These are phyloP conservation scores for Musca domestica DNA, from an alignment of 1,140 invertebrate genomes.

Conservation along the genomic window DNA sequence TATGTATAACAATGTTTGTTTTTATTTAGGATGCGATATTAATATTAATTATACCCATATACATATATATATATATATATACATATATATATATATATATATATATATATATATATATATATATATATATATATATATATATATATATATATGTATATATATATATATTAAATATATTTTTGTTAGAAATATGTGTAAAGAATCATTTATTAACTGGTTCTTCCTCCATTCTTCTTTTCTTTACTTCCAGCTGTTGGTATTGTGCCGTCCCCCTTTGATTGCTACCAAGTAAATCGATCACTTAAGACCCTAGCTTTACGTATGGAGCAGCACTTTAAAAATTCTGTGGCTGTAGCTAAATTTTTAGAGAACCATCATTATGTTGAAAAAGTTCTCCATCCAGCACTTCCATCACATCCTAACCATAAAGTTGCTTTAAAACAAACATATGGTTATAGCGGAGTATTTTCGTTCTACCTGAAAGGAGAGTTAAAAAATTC, in stretches of 20 bases:
- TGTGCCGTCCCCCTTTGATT: constrained; percentile 96
- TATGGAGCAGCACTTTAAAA: constrained; percentile 87
- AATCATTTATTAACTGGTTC: no score
- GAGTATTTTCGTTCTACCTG: constrained; percentile 89
- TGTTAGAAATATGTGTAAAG: no score
- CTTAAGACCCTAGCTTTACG: constrained; percentile 90
- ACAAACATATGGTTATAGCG: constrained; percentile 88
- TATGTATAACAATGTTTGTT: no score
- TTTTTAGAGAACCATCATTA: constrained; percentile 75
- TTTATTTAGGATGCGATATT: no score
- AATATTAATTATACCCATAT: no score
- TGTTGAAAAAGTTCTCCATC: constrained; percentile 83
- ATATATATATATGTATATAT: no score
- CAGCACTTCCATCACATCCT: constrained; percentile 86
- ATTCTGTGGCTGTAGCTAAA: constrained; percentile 73
- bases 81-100: no score
- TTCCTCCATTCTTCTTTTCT: no score
- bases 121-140: no score
- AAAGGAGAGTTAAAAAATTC: constrained; percentile 78
- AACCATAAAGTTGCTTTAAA: constrained; percentile 80
- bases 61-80: no score
- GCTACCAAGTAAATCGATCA: constrained; percentile 89
- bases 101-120: no score
- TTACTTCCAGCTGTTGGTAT: constrained; percentile 74
- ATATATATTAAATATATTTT: no score